phyloP scores from a whole-genome alignment of 2,888 invertebrate species.

The Callosobruchus maculatus region DNA sequence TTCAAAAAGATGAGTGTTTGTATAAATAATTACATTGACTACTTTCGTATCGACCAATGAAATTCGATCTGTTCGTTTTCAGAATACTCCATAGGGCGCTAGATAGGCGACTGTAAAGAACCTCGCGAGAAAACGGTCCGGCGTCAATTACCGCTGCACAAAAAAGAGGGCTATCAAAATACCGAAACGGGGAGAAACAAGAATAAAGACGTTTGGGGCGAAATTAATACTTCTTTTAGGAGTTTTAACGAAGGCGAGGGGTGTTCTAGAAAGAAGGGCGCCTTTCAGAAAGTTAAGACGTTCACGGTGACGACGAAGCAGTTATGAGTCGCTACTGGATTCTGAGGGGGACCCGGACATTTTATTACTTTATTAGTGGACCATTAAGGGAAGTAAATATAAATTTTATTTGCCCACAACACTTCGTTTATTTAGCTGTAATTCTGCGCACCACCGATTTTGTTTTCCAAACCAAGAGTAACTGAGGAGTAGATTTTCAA shows the following conservation, averaged over 20 bases:
- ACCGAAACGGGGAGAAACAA: constrained; percentile 12
- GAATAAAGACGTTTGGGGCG: constrained; percentile 43
- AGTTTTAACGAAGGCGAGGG: neutral
- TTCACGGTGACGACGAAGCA: neutral
- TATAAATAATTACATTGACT: too few species aligned
- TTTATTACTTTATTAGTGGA: neutral
- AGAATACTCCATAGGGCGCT: neutral
- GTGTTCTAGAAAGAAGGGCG: neutral
- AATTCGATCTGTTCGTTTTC: neutral
- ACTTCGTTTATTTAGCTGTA: too few species aligned
- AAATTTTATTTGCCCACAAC: neutral
- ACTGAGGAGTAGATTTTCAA: too few species aligned
- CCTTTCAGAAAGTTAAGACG: neutral
- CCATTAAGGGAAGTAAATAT: neutral
- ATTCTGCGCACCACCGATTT: too few species aligned
- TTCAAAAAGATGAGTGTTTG: too few species aligned
- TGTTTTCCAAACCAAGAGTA: too few species aligned
- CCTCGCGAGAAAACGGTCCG: neutral
- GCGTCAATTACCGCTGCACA: neutral
- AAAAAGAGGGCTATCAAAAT: neutral
- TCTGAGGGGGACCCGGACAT: neutral
- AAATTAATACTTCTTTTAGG: constrained; percentile 44
- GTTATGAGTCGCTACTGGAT: neutral
- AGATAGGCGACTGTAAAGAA: neutral
- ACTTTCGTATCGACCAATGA: neutral